Evolutionary conservation across 2,113 vertebrate species (phyloP), one percentile per base, ranked within the genome.

Genomic region (Prietella phreatophila): DNA sequence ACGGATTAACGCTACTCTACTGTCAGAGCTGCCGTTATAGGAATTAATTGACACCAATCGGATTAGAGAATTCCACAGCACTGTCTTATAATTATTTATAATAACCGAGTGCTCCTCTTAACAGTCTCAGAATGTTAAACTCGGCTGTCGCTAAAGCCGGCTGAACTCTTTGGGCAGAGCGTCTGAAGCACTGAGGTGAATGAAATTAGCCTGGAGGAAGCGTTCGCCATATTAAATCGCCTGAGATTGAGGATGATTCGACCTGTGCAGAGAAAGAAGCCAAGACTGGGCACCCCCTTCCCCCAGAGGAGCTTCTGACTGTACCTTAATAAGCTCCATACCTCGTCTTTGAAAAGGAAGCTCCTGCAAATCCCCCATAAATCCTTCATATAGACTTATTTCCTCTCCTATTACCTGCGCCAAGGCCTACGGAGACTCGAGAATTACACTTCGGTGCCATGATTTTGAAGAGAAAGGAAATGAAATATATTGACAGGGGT

Each of bases 191-290:
- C 63, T 83, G 81, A 90, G 83, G 87, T 89, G 83, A 84, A 78
- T 53, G 87, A 86, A 90, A 93, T 94, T 91, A 91, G 91, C 92
- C 90, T 86, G 81, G 89, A 82, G 90, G 88, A 55, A 76, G 1
- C 19, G 91, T 91, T 89, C 75, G 92, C 88, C 50, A 85, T 93
- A 93, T 94, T 93, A 93, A 95, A 94, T 94, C 92, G 93, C 86
- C 91, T 83, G 83, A 75, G 71, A n/a, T 85, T 73, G 73, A 90
- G 88, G 89, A 91, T 86, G 87, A 65, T 86, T 84, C 89, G 85
- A 87, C 90, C 85, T 61, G 89, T 39, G 22, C 56, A 47, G 81
- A 63, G 60, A 82, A 55, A 83, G 42, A 65, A 63, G 58, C 58
- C 19, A 47, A 20, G 30, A 82, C 80, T 42, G 58, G 56, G 33